Percentiles rank a stretch among this genome's conserved stretches.
These are phyloP conservation scores for Nycticebus coucang DNA, from an alignment of 2,113 vertebrate species.

Conservation along the genomic window DNA sequence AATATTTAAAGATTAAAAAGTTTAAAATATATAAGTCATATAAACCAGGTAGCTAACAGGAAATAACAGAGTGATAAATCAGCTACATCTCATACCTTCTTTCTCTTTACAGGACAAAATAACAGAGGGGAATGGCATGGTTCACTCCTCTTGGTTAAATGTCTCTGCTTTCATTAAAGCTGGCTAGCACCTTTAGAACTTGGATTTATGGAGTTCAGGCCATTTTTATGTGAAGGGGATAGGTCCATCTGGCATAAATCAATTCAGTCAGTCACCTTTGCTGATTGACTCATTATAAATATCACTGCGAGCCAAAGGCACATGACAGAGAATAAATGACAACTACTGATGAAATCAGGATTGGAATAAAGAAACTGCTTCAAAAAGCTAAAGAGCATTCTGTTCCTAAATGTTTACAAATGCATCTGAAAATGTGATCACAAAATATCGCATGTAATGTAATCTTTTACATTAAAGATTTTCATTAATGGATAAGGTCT, in stretches of 20 bases:
- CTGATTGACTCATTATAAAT: slow-evolving; percentile 79
- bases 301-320: slow-evolving; percentile 71
- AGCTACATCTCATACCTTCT: background rate
- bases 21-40: background rate
- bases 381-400: background rate
- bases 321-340: slow-evolving; percentile 74
- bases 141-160: background rate
- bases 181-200: slow-evolving; percentile 64
- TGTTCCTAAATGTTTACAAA: slow-evolving; percentile 49
- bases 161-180: slow-evolving; percentile 66
- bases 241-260: slow-evolving; percentile 69
- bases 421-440: background rate
- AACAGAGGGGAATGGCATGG: background rate
- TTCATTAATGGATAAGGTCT: background rate
- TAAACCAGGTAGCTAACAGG: background rate
- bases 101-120: slow-evolving; percentile 46
- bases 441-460: background rate
- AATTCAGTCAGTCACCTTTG: slow-evolving; percentile 73
- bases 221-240: slow-evolving; percentile 67
- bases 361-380: slow-evolving; percentile 44
- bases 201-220: slow-evolving; percentile 77
- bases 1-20: background rate
- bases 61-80: background rate
- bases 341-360: slow-evolving; percentile 50
- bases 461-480: background rate